Conservation (phyloP, 2,797 vertebrate species). For the Brotula barbata region DNA sequence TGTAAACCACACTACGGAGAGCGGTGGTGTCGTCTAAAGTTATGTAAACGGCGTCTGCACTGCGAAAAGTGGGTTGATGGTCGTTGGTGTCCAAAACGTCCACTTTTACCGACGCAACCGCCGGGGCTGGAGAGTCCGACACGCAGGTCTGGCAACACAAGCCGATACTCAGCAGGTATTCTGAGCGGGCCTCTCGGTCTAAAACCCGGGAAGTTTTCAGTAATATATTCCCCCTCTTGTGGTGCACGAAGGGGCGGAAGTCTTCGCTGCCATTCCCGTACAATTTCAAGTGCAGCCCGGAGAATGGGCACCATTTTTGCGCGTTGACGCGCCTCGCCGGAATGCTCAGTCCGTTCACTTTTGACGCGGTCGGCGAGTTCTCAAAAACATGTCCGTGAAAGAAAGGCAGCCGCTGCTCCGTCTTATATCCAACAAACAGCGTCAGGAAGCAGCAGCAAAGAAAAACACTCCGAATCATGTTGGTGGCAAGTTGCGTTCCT, state of each 20-base stretch:
- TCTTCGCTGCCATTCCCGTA: slow-evolving; percentile 80
- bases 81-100: slow-evolving; percentile 89
- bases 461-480: slow-evolving; percentile 74
- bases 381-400: slow-evolving; percentile 86
- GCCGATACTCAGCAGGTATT: slow-evolving; percentile 79
- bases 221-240: slow-evolving; percentile 80
- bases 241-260: slow-evolving; percentile 83
- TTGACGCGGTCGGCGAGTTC: slow-evolving; percentile 84
- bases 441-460: slow-evolving; percentile 69
- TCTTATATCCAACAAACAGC: slow-evolving; percentile 68
- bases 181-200: slow-evolving; percentile 82
- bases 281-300: slow-evolving; percentile 81
- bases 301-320: slow-evolving; percentile 82
- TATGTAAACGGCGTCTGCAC: slow-evolving; percentile 69
- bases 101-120: slow-evolving; percentile 81
- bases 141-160: slow-evolving; percentile 79
- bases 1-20: slow-evolving; percentile 81
- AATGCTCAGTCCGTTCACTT: slow-evolving; percentile 84
- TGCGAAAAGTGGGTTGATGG: slow-evolving; percentile 81
- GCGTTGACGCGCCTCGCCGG: slow-evolving; percentile 81
- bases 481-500: slow-evolving; percentile 66
- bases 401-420: slow-evolving; percentile 70
- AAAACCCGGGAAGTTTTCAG: slow-evolving; percentile 81
- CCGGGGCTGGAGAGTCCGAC: slow-evolving; percentile 51
- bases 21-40: slow-evolving; percentile 85